A percentile compares a stretch with the other conserved stretches of the same genome.
Evolutionary conservation across 2,797 vertebrate species (phyloP).

Genomic region (Helicolenus hilgendorfi): DNA sequence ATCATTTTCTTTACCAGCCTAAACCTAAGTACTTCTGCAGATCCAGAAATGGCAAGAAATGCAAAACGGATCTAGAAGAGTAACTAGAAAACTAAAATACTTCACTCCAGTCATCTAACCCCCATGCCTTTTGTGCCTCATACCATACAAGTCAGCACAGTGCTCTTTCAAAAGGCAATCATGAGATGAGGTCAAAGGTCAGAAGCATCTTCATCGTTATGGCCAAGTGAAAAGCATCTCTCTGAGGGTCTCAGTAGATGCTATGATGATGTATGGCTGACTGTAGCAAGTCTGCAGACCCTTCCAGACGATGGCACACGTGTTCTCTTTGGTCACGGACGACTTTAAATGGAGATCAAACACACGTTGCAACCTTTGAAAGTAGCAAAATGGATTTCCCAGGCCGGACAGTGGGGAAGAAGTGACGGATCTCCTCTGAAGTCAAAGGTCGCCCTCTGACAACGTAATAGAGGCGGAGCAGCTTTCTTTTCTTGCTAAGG

Average conservation of each 20-base stretch:
- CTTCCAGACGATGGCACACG: slow-evolving; percentile 34
- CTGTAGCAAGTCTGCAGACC: slow-evolving; percentile 47
- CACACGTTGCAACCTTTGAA: slow-evolving; percentile 32
- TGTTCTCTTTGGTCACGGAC: slow-evolving; percentile 55
- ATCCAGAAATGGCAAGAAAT: not conserved
- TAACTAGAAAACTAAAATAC: not conserved
- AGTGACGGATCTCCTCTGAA: slow-evolving; percentile 31
- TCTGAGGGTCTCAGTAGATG: slow-evolving; percentile 3
- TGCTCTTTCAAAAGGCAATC: slow-evolving; percentile 23
- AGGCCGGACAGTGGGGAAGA: slow-evolving; percentile 6
- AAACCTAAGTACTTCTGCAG: not conserved
- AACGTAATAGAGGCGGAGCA: slow-evolving; percentile 2
- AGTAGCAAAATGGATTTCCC: slow-evolving; percentile 35
- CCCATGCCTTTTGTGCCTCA: slow-evolving; percentile 2
- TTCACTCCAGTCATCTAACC: slow-evolving; percentile 2
- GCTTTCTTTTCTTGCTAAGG: not conserved
- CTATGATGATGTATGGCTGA: slow-evolving; percentile 62
- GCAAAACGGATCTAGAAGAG: too few species aligned
- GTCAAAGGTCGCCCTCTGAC: slow-evolving; percentile 54
- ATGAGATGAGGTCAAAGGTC: slow-evolving; percentile 56
- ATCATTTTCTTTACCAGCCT: not conserved
- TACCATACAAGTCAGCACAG: slow-evolving; percentile 29
- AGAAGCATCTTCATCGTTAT: slow-evolving; percentile 45
- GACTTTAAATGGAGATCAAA: slow-evolving; percentile 63
- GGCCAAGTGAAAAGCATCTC: not conserved